Evolutionary conservation across 2,113 vertebrate genomes (phyloP).

Genomic region (Garra rufa): DNA sequence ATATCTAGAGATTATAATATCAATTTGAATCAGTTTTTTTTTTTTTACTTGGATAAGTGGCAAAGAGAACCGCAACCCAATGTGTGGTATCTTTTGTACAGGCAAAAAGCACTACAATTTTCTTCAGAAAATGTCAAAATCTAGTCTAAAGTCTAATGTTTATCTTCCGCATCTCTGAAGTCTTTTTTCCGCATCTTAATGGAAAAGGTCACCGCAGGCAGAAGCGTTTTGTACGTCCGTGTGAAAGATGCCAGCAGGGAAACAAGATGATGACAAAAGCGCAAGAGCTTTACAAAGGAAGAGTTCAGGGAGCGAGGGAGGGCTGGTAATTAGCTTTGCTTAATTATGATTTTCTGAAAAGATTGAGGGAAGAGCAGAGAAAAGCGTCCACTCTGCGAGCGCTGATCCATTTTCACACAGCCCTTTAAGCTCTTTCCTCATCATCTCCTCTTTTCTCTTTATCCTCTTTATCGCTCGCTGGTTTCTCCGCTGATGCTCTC

Average conservation of each 20-base stretch:
- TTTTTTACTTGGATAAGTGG: neutral
- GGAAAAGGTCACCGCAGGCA: constrained; percentile 18
- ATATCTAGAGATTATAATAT: neutral
- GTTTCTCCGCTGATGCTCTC: constrained; percentile 21
- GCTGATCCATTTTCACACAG: constrained; percentile 40
- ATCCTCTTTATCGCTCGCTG: neutral
- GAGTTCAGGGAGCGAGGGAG: constrained; percentile 20
- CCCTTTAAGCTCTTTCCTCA: constrained; percentile 18
- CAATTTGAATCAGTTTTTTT: neutral
- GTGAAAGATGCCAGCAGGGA: constrained; percentile 33
- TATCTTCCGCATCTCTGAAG: constrained; percentile 6
- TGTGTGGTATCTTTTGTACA: neutral
- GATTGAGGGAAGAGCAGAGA: constrained; percentile 15
- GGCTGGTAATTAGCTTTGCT: constrained; percentile 27
- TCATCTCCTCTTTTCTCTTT: constrained; percentile 48
- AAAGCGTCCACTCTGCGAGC: neutral
- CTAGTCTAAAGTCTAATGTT: neutral
- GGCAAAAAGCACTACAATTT: neutral
- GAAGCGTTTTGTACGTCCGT: neutral
- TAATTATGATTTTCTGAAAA: constrained; percentile 53
- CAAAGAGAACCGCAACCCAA: neutral
- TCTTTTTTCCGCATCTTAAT: neutral
- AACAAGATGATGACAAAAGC: constrained; percentile 38
- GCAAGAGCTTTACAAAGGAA: neutral
- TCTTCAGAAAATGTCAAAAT: neutral